Conservation (phyloP, 2,888 invertebrate species). For the Scaeva pyrastri region DNA sequence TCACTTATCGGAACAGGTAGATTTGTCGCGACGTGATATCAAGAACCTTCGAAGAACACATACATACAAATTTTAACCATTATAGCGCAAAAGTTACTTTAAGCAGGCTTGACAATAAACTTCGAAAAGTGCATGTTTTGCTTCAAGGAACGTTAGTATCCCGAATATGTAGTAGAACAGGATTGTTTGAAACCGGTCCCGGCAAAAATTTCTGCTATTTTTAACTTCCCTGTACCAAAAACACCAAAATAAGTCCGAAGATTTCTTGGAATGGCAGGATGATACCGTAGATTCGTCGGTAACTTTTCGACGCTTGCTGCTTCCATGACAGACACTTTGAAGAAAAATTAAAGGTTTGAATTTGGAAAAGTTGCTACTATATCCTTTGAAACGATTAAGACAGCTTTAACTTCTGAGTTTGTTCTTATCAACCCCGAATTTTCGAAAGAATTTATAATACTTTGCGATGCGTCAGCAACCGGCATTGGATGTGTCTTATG, state of each 20-base stretch:
- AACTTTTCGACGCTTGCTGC: too few species aligned
- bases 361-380: not conserved
- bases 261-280: conserved; percentile 10
- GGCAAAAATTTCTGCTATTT: conserved; percentile 36
- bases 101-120: too few species aligned
- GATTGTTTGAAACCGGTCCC: conserved; percentile 39
- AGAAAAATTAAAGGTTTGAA: not conserved
- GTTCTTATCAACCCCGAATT: conserved; percentile 19
- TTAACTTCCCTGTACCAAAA: not conserved
- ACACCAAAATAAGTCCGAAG: not conserved
- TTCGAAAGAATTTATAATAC: too few species aligned
- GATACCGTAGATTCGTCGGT: not conserved
- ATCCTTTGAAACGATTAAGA: not conserved
- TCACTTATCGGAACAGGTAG: too few species aligned
- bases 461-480: too few species aligned
- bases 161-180: conserved; percentile 58
- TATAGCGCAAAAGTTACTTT: too few species aligned
- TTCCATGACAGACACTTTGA: too few species aligned
- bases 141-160: not conserved
- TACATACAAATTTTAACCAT: not conserved
- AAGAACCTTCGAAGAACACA: not conserved
- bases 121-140: too few species aligned
- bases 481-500: too few species aligned
- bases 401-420: not conserved
- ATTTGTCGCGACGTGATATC: not conserved